Evolutionary conservation across 1,140 invertebrate species (phyloP), one percentile per base, ranked within the genome.

Genomic region (Atta texana): DNA sequence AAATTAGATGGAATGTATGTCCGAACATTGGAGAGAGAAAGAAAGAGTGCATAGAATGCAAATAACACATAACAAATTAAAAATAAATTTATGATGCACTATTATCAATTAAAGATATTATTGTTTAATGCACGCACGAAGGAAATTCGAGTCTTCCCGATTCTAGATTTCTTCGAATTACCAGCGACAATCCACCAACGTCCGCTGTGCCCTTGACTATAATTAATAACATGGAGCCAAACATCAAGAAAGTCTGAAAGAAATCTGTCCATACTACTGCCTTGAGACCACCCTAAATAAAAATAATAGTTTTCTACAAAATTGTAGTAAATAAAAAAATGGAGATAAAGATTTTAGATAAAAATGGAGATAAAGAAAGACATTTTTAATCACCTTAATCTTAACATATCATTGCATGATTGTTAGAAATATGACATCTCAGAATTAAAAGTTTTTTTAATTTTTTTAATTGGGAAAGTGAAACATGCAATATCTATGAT

Each of bases 201-300:
- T 98, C 97, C 0, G 96, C 87, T 0, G 97, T 97, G 4, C 98
- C 98, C 94, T 98, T 98, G 7, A 98, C 94, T 0, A 97, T 94
- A 7, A 99, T 97, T 71, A 98, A 94, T 0, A 98, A 90, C 95
- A 99, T 97, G 5, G 98, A 97, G 0, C 96, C 96, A 64, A 98
- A 97, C 97, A 99, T 99, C 0, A 99, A 95, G 8, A 97, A 92
- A 0, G 97, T 97, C 95, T 99, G 98, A 85, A 99, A 97, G 2
- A 98, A 97, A 94, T 99, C 98, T 0, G 98, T 99, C 98, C 98
- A 98, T 18, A 99, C 97, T 0, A 99, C 98, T 6, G 98, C 98
- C 95, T 98, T 98, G 64, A 99, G 96, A 14, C 98, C 98, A 87
- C 98, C 98, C 98, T 98, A 89, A 90, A 96, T 96, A 72, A 28